Evolutionary conservation across 92 coral and sea anemone genomes (phyloP).

Genomic region (Porites lobata): DNA sequence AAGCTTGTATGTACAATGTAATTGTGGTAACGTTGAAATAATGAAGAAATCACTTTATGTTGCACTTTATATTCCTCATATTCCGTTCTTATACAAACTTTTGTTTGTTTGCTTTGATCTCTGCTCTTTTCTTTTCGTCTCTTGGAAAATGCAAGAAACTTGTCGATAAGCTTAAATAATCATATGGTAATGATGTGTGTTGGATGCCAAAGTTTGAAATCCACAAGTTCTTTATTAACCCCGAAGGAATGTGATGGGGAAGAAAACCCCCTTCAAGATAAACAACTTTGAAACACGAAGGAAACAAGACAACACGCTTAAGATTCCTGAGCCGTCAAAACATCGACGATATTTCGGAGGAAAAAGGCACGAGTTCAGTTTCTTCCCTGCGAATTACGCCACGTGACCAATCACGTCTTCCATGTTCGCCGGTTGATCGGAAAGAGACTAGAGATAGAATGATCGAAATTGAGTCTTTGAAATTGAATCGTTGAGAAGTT

Average conservation of each 20-base stretch:
- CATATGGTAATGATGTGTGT: not conserved
- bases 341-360: not conserved
- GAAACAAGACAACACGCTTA: not conserved
- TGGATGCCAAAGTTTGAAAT: not conserved
- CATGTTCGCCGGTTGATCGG: constrained; percentile 13
- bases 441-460: not conserved
- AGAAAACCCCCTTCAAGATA: not conserved
- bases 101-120: no score
- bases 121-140: no score
- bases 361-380: not conserved
- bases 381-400: constrained; percentile 2
- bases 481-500: no score
- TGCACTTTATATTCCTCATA: no score
- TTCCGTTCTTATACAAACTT: no score
- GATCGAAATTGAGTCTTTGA: not conserved
- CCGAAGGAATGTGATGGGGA: not conserved
- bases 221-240: not conserved
- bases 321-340: not conserved
- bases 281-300: not conserved
- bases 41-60: no score
- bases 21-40: no score
- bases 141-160: no score
- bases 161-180: not conserved
- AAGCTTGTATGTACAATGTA: no score
- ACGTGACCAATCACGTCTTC: constrained; percentile 46